These are phyloP conservation scores for Hucho hucho DNA, from an alignment of 2,113 vertebrate genomes.

Conservation along the genomic window DNA sequence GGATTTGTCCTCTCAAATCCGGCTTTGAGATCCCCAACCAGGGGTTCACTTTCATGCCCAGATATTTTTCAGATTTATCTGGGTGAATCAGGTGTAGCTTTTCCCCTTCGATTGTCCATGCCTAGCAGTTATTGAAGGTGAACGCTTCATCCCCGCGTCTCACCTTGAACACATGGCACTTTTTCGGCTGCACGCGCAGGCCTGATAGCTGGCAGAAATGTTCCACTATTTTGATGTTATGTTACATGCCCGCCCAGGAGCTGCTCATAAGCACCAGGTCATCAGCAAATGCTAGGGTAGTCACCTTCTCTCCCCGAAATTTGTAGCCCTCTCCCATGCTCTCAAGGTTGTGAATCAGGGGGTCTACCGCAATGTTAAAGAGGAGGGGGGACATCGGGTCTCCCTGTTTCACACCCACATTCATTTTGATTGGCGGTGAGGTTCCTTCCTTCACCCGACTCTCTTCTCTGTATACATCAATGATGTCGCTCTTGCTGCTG, in stretches of 20 bases:
- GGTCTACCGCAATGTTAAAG: background rate
- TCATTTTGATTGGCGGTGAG: background rate
- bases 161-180: constrained; percentile 2
- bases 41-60: background rate
- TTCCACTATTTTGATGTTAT: background rate
- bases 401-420: background rate
- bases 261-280: constrained; percentile 5
- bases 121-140: background rate
- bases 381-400: background rate
- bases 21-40: background rate
- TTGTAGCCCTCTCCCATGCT: background rate
- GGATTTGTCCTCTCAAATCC: no score
- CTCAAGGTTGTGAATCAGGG: background rate
- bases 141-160: background rate
- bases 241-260: background rate
- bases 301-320: background rate
- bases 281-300: constrained; percentile 3
- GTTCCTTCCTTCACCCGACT: background rate
- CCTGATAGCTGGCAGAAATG: background rate
- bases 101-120: background rate
- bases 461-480: no score
- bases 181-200: background rate
- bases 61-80: background rate
- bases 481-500: no score
- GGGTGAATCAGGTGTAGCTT: background rate